A percentile compares a stretch with the other conserved stretches of the same genome.
Conservation (phyloP, 2,113 vertebrate genomes). For the Opisthocomus hoazin region DNA sequence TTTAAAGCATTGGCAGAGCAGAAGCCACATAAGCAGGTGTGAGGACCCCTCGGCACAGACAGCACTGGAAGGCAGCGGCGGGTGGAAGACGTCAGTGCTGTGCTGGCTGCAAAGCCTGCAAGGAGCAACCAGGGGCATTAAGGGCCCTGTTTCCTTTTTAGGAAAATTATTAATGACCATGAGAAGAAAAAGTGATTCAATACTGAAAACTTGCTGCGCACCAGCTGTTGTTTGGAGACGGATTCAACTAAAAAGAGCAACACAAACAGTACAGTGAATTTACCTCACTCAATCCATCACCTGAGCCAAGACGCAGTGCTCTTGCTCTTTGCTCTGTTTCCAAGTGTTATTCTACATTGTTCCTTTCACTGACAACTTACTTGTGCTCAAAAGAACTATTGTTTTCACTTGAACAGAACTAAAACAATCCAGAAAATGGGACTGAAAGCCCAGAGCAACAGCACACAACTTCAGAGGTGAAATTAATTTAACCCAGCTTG, state of each 20-base stretch:
- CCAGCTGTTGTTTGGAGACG: constrained; percentile 62
- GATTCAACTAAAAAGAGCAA: constrained; percentile 32
- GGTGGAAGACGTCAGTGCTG: not conserved
- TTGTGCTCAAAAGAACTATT: not conserved
- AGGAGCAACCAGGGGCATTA: constrained; percentile 14
- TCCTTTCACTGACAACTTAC: not conserved
- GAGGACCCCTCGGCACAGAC: not conserved
- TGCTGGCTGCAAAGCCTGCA: not conserved
- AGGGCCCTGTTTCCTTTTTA: constrained; percentile 52
- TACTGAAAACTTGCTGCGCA: constrained; percentile 36
- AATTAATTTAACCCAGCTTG: not conserved
- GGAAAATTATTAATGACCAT: constrained; percentile 66
- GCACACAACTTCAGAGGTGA: not conserved
- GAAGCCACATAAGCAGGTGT: not conserved
- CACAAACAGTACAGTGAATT: not conserved
- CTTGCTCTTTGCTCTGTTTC: not conserved
- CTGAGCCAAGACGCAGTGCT: not conserved
- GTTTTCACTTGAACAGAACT: not conserved
- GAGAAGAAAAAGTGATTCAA: constrained; percentile 52
- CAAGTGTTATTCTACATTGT: not conserved
- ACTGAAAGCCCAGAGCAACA: not conserved
- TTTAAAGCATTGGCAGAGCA: not conserved
- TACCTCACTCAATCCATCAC: not conserved
- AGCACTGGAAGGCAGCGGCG: not conserved
- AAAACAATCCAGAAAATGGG: not conserved